Base-by-base conservation (phyloP, 2,113 vertebrate species). In the Actenoides lindsayi region DNA sequence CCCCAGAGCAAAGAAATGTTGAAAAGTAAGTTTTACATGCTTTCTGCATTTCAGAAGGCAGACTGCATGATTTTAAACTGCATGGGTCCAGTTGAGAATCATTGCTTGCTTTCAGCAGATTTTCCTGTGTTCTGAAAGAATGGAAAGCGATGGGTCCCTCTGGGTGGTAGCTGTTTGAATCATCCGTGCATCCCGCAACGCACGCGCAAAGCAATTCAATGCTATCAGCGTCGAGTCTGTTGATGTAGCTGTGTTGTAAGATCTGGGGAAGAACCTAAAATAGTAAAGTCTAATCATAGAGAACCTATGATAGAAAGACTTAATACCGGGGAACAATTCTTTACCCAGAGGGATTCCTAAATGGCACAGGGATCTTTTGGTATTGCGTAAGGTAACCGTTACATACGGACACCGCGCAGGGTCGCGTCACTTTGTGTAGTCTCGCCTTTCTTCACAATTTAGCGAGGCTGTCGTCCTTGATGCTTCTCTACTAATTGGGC, bases 161-260 rank as follows among this genome's bases (percentile, higher is more conserved):
- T 10, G 46, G 46, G 46, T 46, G 19, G 12, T 51, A 51, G 23
- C 23, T 51, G 50, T 51, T 51, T 51, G 24, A 51, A 35, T 68
- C 48, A 56, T 85, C 51, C 44, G 6, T 35, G 50, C 60, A 28
- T 71, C 76, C 82, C 39, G 6, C 3, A 13, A 63, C 12, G 42
- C 46, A 39, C 46, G n/a, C 28, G 56, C 25, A 75, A 89, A 92
- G 64, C 83, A 93, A 86, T 90, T 94, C 83, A 89, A 63, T 50
- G 50, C 48, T 70, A 30, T 92, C 73, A 54, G 25, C 41, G 46
- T 77, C 64, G 57, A 76, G 13, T 57, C 54, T 84, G 76, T 78
- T 69, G 57, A 50, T 80, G 46, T 5, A 51, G 18, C 59, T 24
- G 53, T 75, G 31, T 53, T 87, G 23, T 46, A 75, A 73, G 44